Base-by-base conservation (phyloP, 37 sponge, comb jelly and placozoan species). In the Aplysina aerophoba region DNA sequence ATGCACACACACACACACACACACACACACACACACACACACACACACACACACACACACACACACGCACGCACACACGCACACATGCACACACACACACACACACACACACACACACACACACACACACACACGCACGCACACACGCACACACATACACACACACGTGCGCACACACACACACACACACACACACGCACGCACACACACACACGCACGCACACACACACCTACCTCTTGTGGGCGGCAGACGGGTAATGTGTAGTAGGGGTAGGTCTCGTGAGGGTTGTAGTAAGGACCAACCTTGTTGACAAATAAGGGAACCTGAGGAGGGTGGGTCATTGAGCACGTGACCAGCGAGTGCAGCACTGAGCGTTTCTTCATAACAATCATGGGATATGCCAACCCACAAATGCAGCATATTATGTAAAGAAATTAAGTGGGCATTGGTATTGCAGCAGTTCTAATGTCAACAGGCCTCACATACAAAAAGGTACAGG, bases 251-350 rank as follows among this genome's bases (percentile, higher is more conserved):
- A 96, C 88, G 24, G 97, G 95, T 0, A 96, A 83, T 17, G 92
- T 86, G 83, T 96, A 96, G 64, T 96, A 96, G 39, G 95, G 94
- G 36, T 96, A 96, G 17, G 97, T 96, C 75, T 96, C 97, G 30
- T 96, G 97, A 27, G 97, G 97, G 73, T 96, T 96, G 85, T 86
- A 96, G 73, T 96, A 96, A 0, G 97, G 97, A 0, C 97, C 97
- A 0, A 96, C 97, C 61, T 96, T 96, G 84, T 96, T 96, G 81
- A 96, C 97, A 86, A 75, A 96, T 22, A 96, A n/a, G 0, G 58
- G 37, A 4, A 96, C 75, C 96, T 94, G 62, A 0, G 28, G 28
- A 31, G n/a, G 27, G 69, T n/a, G n/a, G n/a, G n/a, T 44, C 50
- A 44, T 8, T 11, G 50, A 8, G 50, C 50, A 44, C 50, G 50